Evolutionary conservation across 2,113 vertebrate genomes (phyloP).

Genomic region (Castor canadensis): DNA sequence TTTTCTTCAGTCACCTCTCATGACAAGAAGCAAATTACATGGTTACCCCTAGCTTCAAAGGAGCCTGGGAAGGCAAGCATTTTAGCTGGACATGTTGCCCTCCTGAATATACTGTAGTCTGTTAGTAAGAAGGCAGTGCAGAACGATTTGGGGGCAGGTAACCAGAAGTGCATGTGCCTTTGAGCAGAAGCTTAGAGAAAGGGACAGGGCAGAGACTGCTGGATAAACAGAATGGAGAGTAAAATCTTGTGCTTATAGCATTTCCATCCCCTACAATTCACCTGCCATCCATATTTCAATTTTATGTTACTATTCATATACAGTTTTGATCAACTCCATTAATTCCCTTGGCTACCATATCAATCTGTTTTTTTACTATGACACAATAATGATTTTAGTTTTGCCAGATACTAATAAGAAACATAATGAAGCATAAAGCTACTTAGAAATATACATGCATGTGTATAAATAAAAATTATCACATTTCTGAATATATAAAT

Average conservation of each 20-base stretch:
- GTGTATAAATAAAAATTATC: neutral
- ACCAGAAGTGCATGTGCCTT: neutral
- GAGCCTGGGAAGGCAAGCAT: neutral
- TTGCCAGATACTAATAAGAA: neutral
- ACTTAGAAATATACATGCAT: neutral
- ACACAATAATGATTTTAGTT: conserved; percentile 2
- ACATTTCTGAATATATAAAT: neutral
- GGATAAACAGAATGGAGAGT: neutral
- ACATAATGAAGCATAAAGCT: neutral
- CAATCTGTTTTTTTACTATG: neutral
- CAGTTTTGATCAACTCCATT: neutral
- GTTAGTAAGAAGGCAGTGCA: neutral
- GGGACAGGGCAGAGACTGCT: neutral
- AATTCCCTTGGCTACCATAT: neutral
- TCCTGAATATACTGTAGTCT: neutral
- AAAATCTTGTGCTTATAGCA: neutral
- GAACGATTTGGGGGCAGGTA: neutral
- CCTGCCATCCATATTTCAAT: neutral
- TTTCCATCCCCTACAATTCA: neutral
- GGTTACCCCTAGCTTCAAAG: neutral
- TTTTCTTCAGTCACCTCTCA: neutral
- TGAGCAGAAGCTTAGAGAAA: neutral
- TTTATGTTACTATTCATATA: neutral
- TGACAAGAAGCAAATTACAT: neutral
- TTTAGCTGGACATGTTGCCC: neutral